These are phyloP conservation scores for Drosophila barbarae DNA, from an alignment of 2,888 invertebrate genomes.

Conservation along the genomic window DNA sequence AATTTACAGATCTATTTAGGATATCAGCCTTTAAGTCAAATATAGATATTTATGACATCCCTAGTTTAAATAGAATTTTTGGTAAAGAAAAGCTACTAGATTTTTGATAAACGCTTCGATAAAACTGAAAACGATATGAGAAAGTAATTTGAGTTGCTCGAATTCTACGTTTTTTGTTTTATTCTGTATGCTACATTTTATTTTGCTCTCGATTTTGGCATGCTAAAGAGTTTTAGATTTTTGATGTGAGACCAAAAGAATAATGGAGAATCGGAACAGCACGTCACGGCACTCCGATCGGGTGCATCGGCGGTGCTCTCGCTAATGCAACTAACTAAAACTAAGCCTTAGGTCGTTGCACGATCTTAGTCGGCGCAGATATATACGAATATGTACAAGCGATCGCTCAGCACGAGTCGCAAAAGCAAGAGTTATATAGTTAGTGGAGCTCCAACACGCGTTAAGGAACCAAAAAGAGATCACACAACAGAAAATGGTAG, in stretches of 20 bases:
- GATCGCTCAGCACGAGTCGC: conserved; percentile 17
- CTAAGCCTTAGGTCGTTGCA: conserved; percentile 21
- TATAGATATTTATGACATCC: background rate
- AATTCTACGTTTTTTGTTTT: conserved; percentile 44
- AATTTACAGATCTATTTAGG: too few species aligned
- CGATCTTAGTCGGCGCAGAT: conserved; percentile 12
- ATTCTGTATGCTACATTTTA: conserved; percentile 44
- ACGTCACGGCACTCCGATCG: conserved; percentile 27
- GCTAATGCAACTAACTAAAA: conserved; percentile 35
- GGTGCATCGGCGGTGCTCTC: conserved; percentile 27
- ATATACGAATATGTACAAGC: conserved; percentile 38
- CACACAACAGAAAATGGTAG: conserved; percentile 44
- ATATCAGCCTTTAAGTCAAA: background rate
- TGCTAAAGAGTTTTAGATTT: conserved; percentile 43
- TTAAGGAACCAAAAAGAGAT: conserved; percentile 35
- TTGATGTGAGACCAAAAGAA: conserved; percentile 29
- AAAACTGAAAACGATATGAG: conserved; percentile 23
- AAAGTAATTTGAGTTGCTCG: conserved; percentile 31
- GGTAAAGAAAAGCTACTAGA: conserved; percentile 47
- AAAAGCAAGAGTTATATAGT: conserved; percentile 25
- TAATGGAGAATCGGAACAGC: conserved; percentile 29
- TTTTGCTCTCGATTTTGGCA: conserved; percentile 45
- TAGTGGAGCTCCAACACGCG: conserved; percentile 32
- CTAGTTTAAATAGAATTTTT: background rate
- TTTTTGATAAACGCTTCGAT: conserved; percentile 18